Conservation (phyloP, 2,888 invertebrate species). For the Miltochrista miniata region DNA sequence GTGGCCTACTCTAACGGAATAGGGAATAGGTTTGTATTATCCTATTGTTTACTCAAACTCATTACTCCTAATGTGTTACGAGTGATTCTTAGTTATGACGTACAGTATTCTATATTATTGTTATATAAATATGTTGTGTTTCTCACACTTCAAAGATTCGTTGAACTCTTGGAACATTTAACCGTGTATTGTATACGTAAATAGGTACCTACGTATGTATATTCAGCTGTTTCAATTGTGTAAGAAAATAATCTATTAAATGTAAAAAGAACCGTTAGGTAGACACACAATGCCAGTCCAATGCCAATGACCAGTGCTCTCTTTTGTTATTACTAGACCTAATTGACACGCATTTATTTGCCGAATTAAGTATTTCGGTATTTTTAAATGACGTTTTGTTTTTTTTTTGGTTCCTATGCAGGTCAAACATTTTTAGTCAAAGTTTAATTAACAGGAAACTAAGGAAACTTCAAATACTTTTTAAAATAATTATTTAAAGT, state of each 20-base stretch:
- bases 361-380: not conserved
- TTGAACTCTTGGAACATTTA: conserved; percentile 7
- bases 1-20: conserved; percentile 33
- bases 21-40: conserved; percentile 22
- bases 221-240: conserved; percentile 24
- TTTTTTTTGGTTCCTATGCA: not conserved
- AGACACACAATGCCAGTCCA: conserved; percentile 34
- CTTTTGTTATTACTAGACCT: conserved; percentile 24
- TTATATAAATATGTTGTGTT: conserved; percentile 2
- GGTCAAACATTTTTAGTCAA: not conserved
- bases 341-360: conserved; percentile 25
- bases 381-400: not conserved
- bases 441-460: not conserved
- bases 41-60: conserved; percentile 20
- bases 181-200: conserved; percentile 4
- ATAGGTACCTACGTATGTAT: conserved; percentile 4
- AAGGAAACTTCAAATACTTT: too few species aligned
- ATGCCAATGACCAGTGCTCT: conserved; percentile 38
- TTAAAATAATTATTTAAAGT: too few species aligned
- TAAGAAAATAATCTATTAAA: conserved; percentile 31
- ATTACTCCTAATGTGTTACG: conserved; percentile 13
- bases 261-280: conserved; percentile 36
- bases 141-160: not conserved
- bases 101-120: conserved; percentile 3
- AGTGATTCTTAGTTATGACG: conserved; percentile 4